phyloP scores from a whole-genome alignment of 1,140 invertebrate species.

The Bacillus rossius region DNA sequence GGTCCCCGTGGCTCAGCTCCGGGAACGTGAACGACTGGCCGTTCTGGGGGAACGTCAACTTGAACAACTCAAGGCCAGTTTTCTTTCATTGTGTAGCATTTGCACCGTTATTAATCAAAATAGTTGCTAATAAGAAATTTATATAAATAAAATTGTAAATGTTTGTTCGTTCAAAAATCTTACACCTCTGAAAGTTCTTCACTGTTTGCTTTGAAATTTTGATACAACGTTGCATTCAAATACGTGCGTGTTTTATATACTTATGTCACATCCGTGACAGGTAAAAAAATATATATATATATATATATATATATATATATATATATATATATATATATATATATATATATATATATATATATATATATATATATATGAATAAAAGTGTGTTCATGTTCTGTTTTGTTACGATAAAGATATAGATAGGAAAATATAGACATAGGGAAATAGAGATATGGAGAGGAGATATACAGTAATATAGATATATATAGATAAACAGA shows the following conservation, averaged over 20 bases:
- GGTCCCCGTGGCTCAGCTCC: slow-evolving; percentile 6
- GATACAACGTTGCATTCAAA: no score
- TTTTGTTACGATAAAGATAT: not conserved
- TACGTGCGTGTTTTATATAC: no score
- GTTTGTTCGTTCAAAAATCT: no score
- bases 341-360: not conserved
- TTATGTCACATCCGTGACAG: no score
- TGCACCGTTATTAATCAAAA: no score
- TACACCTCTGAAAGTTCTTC: no score
- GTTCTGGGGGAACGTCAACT: not conserved
- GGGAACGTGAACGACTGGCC: slow-evolving; percentile 2
- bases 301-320: not conserved
- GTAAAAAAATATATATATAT: not conserved
- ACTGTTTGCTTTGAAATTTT: no score
- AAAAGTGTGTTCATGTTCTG: not conserved
- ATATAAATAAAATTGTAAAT: no score
- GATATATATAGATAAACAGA: not conserved
- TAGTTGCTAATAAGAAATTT: not conserved
- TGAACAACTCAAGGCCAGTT: not conserved
- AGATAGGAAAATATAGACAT: no score
- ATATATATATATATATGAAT: not conserved
- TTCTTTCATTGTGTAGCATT: not conserved
- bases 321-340: not conserved
- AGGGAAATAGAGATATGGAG: no score
- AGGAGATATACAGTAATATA: not conserved